Base-by-base conservation (phyloP, 1,140 invertebrate species). In the Oreohelix idahoensis region DNA sequence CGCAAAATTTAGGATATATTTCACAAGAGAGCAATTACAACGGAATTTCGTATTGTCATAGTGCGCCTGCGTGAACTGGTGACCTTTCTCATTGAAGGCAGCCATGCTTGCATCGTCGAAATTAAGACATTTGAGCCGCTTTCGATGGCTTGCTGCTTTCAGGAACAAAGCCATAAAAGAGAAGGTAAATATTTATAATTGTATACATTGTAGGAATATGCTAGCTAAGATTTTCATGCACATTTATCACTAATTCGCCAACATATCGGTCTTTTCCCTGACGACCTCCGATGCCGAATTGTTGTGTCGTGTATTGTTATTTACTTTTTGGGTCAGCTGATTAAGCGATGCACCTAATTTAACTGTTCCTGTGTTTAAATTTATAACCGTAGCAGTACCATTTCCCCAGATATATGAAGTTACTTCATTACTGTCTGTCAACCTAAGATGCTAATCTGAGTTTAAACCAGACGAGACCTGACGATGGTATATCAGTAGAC, bases 11-110 rank as follows among this genome's bases (percentile, higher is more conserved):
- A n/a, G 53, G 53, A 20, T 23, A 58, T 11, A 58, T 23, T 49
- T 49, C 8, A 58, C 20, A 15, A 4, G 29, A 66, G 32, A n/a
- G 17, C n/a, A 32, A 66, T 35, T 23, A 32, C 0, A 17, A 66
- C n/a, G 63, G n/a, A 66, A 66, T 32, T 23, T 29, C 11, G 29
- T 2, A 8, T 70, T 81, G 79, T 29, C 11, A 17, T 2, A 8
- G 39, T 81, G 79, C 63, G 79, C 79, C 29, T 81, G 79, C 79
- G 79, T 71, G 79, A 81, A 81, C 79, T 71, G 32, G 39, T 81
- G 79, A 81, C 79, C 79, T 81, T 81, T 71, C 66, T 70, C 36
- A 49, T 29, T 20, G 79, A 49, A 23, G 69, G 4, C 79, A 66
- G 79, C 79, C 79, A 81, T 81, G 79, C 79, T 81, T 35, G 69